Percentiles rank a stretch among this genome's conserved stretches.
Conservation (phyloP, 2,888 invertebrate genomes). For the Scotopteryx bipunctaria region DNA sequence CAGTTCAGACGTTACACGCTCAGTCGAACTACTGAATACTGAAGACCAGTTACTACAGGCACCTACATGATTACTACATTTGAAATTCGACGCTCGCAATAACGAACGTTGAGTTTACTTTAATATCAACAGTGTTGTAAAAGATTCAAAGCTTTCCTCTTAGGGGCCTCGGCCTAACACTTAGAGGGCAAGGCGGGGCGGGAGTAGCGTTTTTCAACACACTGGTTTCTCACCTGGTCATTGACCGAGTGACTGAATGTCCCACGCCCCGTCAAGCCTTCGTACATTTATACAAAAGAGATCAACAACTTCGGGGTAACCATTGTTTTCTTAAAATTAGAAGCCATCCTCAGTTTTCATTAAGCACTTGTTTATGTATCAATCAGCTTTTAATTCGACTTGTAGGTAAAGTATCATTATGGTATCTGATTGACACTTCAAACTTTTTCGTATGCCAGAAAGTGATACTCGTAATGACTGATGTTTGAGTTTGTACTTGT, state of each 20-base stretch:
- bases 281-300: constrained; percentile 33
- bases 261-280: background rate
- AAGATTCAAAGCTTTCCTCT: constrained; percentile 16
- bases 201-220: too few species aligned
- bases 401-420: too few species aligned
- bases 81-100: constrained; percentile 14
- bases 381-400: too few species aligned
- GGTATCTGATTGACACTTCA: too few species aligned
- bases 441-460: too few species aligned
- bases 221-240: too few species aligned
- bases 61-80: background rate
- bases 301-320: constrained; percentile 48
- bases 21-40: background rate
- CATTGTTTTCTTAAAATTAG: constrained; percentile 30
- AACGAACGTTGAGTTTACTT: constrained; percentile 3
- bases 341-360: constrained; percentile 14
- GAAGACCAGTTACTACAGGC: constrained; percentile 1
- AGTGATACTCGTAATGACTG: too few species aligned
- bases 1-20: background rate
- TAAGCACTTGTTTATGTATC: too few species aligned
- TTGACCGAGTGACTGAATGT: too few species aligned
- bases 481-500: too few species aligned
- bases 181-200: background rate
- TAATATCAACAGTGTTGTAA: constrained; percentile 24
- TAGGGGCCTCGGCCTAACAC: constrained; percentile 1